Percentiles rank a stretch among this genome's conserved stretches.
Evolutionary conservation across 2,113 vertebrate genomes (phyloP).

Genomic region (Peromyscus californicus): DNA sequence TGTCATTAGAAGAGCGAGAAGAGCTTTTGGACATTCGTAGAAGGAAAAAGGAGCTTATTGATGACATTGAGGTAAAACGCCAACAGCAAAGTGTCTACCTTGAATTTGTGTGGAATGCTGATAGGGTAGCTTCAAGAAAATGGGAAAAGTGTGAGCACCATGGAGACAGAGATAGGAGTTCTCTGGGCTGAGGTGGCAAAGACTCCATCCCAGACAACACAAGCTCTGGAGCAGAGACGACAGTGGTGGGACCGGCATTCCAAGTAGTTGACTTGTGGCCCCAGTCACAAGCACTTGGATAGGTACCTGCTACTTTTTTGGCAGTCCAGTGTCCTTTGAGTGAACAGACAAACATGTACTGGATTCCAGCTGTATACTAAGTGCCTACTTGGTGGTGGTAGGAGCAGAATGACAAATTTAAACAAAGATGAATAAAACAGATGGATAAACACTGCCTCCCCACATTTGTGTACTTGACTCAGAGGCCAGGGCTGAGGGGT

Average conservation of each 20-base stretch:
- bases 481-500: background rate
- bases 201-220: rapidly evolving
- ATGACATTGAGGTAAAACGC: slow-evolving; percentile 96
- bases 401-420: background rate
- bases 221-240: background rate
- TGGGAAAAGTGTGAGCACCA: background rate
- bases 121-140: background rate
- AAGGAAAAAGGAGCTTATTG: slow-evolving; percentile 97
- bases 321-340: background rate
- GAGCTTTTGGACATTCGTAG: slow-evolving; percentile 97
- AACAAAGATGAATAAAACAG: background rate
- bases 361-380: background rate
- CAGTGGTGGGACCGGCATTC: rapidly evolving
- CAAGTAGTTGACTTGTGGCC: background rate
- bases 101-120: background rate
- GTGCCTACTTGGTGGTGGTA: background rate
- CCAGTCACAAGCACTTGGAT: background rate
- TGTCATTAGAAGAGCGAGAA: slow-evolving; percentile 96
- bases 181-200: rapidly evolving
- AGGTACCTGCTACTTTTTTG: background rate
- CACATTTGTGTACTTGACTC: background rate
- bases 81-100: background rate
- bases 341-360: background rate
- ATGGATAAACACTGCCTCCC: rapidly evolving
- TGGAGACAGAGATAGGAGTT: background rate